These are phyloP conservation scores for Addax nasomaculatus DNA, from an alignment of 2,113 vertebrate genomes.

Conservation along the genomic window DNA sequence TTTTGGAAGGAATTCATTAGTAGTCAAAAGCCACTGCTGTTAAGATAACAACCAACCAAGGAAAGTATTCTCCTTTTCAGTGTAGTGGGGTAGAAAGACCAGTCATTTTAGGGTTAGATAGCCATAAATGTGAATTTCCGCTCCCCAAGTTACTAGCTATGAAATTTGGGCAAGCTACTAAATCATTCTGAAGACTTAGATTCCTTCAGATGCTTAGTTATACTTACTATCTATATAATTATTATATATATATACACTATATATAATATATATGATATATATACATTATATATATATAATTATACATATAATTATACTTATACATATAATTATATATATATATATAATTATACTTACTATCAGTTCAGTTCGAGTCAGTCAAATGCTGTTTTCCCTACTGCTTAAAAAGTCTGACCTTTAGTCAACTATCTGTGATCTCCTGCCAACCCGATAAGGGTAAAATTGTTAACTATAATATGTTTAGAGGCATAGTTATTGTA, in stretches of 20 bases:
- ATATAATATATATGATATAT: background rate
- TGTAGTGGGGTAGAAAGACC: background rate
- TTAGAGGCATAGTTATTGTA: background rate
- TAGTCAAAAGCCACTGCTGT: background rate
- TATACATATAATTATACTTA: background rate
- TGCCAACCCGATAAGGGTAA: background rate
- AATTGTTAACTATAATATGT: background rate
- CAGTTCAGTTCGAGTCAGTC: too few species aligned
- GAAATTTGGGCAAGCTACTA: background rate
- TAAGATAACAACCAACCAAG: background rate
- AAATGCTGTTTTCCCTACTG: background rate
- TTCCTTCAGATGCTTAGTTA: background rate
- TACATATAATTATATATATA: background rate
- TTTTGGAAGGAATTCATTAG: background rate
- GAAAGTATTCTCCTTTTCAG: background rate
- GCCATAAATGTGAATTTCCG: background rate
- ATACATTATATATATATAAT: background rate
- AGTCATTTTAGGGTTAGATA: background rate
- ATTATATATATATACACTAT: background rate
- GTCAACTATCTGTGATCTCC: background rate
- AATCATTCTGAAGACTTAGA: background rate
- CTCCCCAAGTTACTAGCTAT: background rate
- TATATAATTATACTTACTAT: background rate
- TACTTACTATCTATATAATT: background rate
- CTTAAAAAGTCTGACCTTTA: background rate